These are phyloP conservation scores for Hemiscyllium ocellatum DNA, from an alignment of 2,113 vertebrate genomes.

Conservation along the genomic window DNA sequence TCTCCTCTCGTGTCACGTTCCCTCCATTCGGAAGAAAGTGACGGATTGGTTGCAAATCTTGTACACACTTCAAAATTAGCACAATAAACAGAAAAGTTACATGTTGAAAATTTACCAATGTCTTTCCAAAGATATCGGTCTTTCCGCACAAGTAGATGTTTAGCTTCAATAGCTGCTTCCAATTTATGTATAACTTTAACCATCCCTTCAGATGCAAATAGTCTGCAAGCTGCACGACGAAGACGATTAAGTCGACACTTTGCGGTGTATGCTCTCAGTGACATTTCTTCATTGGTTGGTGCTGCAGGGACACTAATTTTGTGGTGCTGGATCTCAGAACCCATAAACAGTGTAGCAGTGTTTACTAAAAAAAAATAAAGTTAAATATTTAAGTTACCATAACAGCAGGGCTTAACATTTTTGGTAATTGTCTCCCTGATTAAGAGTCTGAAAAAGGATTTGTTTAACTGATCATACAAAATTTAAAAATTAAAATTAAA, in stretches of 20 bases:
- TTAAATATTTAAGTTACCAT: too few species aligned
- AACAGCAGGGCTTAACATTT: neutral
- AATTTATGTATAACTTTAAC: slow-evolving; percentile 78
- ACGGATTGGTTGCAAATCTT: neutral
- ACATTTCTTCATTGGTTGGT: slow-evolving; percentile 88
- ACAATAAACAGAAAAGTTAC: neutral
- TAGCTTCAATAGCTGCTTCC: slow-evolving; percentile 77
- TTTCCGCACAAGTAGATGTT: slow-evolving; percentile 73
- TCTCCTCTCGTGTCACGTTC: too few species aligned
- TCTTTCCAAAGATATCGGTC: slow-evolving; percentile 94
- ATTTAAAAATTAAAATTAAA: neutral
- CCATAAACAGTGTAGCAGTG: slow-evolving; percentile 68
- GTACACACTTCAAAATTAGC: neutral
- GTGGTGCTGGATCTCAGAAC: slow-evolving; percentile 51
- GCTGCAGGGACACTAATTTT: slow-evolving; percentile 71
- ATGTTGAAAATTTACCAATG: slow-evolving; percentile 62
- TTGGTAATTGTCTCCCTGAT: neutral
- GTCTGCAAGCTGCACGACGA: slow-evolving; percentile 69
- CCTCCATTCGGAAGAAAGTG: too few species aligned
- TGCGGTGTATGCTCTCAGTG: slow-evolving; percentile 78
- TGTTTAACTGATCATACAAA: neutral
- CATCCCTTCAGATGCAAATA: slow-evolving; percentile 75
- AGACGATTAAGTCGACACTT: slow-evolving; percentile 72
- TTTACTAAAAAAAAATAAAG: slow-evolving; percentile 59
- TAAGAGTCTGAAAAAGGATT: too few species aligned